These are phyloP conservation scores for Branchinecta lynchi DNA, from an alignment of 1,140 invertebrate species.

Conservation along the genomic window DNA sequence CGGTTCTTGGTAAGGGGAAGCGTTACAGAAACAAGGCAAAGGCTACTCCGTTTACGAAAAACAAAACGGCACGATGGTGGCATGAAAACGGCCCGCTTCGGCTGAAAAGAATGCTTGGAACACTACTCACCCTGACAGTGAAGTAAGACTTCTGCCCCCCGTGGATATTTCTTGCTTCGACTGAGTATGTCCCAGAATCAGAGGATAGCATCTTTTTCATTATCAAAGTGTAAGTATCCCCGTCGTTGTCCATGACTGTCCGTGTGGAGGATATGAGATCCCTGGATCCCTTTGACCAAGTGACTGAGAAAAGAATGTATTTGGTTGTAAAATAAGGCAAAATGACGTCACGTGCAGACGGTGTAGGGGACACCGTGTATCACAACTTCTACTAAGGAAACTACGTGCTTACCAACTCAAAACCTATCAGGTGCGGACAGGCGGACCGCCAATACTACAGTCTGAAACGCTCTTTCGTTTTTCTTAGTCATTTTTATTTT, in stretches of 20 bases:
- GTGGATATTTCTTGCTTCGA: conserved; percentile 74
- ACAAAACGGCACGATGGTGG: background rate
- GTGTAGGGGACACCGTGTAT: background rate
- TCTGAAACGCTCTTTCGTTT: too few species aligned
- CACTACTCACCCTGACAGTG: conserved; percentile 49
- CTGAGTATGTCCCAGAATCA: conserved; percentile 86
- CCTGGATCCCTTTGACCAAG: conserved; percentile 65
- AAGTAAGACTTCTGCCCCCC: conserved; percentile 71
- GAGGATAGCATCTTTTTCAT: conserved; percentile 64
- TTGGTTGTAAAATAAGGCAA: background rate
- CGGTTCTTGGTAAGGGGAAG: too few species aligned
- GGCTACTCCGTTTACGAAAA: too few species aligned
- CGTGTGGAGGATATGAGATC: conserved; percentile 61
- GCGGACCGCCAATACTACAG: too few species aligned
- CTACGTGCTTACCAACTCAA: too few species aligned
- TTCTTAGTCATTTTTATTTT: too few species aligned
- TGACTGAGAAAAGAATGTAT: conserved; percentile 40
- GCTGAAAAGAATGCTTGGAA: too few species aligned
- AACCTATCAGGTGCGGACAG: too few species aligned
- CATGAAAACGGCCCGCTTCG: too few species aligned
- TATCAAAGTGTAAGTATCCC: conserved; percentile 69
- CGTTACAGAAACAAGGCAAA: too few species aligned
- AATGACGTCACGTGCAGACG: background rate
- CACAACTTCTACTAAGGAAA: background rate
- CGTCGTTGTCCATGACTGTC: conserved; percentile 57